Conservation (phyloP, 64 coral and sea anemone genomes). For the Orbicella faveolata region DNA sequence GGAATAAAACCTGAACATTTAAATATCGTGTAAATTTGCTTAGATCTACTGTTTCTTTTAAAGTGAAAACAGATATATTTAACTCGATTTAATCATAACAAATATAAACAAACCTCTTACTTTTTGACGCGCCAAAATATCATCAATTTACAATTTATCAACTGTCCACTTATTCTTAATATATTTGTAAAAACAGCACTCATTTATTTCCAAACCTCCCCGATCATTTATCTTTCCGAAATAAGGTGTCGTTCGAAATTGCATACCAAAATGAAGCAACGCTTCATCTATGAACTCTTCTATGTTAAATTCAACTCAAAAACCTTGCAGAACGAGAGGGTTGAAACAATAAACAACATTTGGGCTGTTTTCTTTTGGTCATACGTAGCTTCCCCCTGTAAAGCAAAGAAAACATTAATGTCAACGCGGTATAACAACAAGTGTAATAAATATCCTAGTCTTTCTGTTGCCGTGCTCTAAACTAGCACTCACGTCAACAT, state of each 20-base stretch:
- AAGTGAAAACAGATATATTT: too few relatives aligned
- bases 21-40: background rate
- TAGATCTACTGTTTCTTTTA: background rate
- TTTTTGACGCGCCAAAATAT: background rate
- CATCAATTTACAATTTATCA: background rate
- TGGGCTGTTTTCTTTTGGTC: background rate
- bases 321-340: background rate
- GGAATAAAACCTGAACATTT: background rate
- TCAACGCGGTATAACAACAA: too few relatives aligned
- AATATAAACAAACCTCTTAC: background rate
- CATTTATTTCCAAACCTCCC: too few relatives aligned
- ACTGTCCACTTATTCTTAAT: background rate
- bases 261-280: too few relatives aligned
- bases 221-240: too few relatives aligned
- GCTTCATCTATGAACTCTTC: background rate
- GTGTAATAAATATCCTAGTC: too few relatives aligned
- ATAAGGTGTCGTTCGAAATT: too few relatives aligned
- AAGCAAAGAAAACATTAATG: background rate
- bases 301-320: background rate
- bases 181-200: background rate
- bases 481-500: too few relatives aligned
- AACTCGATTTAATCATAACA: background rate
- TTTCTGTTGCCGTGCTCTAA: too few relatives aligned
- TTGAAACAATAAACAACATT: background rate
- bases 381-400: constrained; percentile 37